A percentile compares a stretch with the other conserved stretches of the same genome.
phyloP scores from a whole-genome alignment of 2,888 invertebrate species.

The Caenorhabditis doughertyi region DNA sequence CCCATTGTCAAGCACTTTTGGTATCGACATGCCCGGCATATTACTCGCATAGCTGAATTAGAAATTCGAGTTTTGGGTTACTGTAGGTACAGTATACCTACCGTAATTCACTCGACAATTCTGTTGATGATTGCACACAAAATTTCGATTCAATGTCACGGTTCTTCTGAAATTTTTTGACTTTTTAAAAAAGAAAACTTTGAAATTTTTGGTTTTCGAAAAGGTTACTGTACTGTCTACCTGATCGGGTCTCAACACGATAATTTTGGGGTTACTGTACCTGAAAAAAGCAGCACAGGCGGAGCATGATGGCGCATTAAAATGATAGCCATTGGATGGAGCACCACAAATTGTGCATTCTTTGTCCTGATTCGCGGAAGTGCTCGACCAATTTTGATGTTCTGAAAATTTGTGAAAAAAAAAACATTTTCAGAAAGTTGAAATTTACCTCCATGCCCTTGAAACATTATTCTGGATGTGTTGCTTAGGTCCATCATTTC shows the following conservation, averaged over 20 bases:
- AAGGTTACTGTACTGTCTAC: not conserved
- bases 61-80: not conserved
- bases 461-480: too few species aligned
- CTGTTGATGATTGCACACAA: slow-evolving; percentile 64
- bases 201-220: too few species aligned
- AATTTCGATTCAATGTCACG: slow-evolving; percentile 71
- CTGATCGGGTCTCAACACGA: too few species aligned
- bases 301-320: slow-evolving; percentile 73
- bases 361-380: slow-evolving; percentile 29
- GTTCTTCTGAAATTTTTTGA: slow-evolving; percentile 62
- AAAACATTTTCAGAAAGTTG: not conserved
- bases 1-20: slow-evolving; percentile 70
- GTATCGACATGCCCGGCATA: slow-evolving; percentile 74
- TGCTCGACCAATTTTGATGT: slow-evolving; percentile 13
- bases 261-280: not conserved
- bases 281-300: slow-evolving; percentile 76
- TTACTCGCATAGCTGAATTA: slow-evolving; percentile 76
- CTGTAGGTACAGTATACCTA: too few species aligned
- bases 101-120: slow-evolving; percentile 72
- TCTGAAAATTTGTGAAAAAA: slow-evolving; percentile 8
- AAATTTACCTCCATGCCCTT: not conserved
- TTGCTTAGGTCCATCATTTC: too few species aligned
- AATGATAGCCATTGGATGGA: slow-evolving; percentile 75
- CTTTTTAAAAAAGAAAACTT: too few species aligned
- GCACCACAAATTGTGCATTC: slow-evolving; percentile 72